Evolutionary conservation across 2,113 vertebrate species (phyloP), one percentile per base, ranked within the genome.

Genomic region (Tachysurus vachellii): DNA sequence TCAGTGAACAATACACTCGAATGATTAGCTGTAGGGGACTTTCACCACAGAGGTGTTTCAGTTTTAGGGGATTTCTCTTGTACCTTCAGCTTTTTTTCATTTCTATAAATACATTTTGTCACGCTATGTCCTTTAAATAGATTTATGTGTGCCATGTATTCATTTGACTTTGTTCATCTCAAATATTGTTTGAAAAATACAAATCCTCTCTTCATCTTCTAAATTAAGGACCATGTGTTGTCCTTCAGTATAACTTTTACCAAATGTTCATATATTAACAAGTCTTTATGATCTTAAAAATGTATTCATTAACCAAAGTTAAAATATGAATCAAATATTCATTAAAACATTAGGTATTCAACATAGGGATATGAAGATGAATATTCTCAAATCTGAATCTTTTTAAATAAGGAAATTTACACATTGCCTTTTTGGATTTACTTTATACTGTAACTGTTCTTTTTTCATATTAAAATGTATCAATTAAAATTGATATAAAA

Each of bases 1-100:
- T 90, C 79, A 70, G 47, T 90, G 88, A 91, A 94, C 93, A 95
- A 95, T 93, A 81, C 90, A 87, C 85, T 79, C 71, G 86, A 80
- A 85, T 86, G 71, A 88, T 85, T 85, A 88, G 81, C 82, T 89
- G 77, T 54, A 84, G 84, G 89, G 89, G 88, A 88, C 80, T 50
- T 88, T 87, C 68, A 89, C 77, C 73, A 66, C 70, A 59, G 36
- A n/a, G 75, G 85, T 44, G 42, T 79, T 70, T 90, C 53, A 59
- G n/a, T 70, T 73, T 70, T 57, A 84, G 85, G 87, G 86, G 83
- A 90, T 91, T 89, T 92, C 85, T 77, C 73, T 62, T 70, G 62
- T 28, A 70, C 47, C 53, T 57, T 73, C 54, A 75, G 21, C 31
- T 84, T 42, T 36, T 36, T 77, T 28, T 81, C 61, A 36, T 62